Percentiles rank a stretch among this genome's conserved stretches.
These are phyloP conservation scores for Poeciliopsis infans DNA, from an alignment of 2,797 vertebrate genomes.

Conservation along the genomic window DNA sequence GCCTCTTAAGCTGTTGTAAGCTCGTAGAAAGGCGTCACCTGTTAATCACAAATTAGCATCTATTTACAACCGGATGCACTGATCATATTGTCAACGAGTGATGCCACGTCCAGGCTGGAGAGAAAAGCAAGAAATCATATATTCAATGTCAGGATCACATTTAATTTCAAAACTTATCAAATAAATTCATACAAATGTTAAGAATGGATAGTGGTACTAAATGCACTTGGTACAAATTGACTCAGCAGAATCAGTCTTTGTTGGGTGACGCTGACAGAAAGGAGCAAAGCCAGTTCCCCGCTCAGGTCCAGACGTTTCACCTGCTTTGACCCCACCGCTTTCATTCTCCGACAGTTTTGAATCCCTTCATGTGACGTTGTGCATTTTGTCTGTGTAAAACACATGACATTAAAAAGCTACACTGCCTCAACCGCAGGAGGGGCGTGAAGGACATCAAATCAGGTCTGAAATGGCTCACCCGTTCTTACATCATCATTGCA, in stretches of 20 bases:
- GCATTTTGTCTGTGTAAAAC: slow-evolving; percentile 11
- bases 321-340: slow-evolving; percentile 27
- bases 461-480: slow-evolving; percentile 33
- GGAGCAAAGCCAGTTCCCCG: slow-evolving; percentile 34
- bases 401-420: slow-evolving; percentile 11
- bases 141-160: slow-evolving; percentile 93
- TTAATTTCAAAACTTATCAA: slow-evolving; percentile 95
- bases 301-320: slow-evolving; percentile 40
- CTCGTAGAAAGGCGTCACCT: background rate
- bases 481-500: slow-evolving; percentile 6
- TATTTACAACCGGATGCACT: background rate
- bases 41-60: slow-evolving; percentile 3
- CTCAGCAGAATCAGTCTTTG: slow-evolving; percentile 82
- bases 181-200: slow-evolving; percentile 99
- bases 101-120: background rate
- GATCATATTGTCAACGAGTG: background rate
- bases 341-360: background rate
- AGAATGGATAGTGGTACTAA: slow-evolving; percentile 95
- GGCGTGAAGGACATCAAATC: slow-evolving; percentile 13
- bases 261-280: slow-evolving; percentile 44
- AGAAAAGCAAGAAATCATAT: background rate
- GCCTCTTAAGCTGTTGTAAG: background rate
- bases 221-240: slow-evolving; percentile 94
- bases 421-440: slow-evolving; percentile 2
- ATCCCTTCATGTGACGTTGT: slow-evolving; percentile 33